Base-by-base conservation (phyloP, 2,888 invertebrate genomes). In the Choreutis nemorana region DNA sequence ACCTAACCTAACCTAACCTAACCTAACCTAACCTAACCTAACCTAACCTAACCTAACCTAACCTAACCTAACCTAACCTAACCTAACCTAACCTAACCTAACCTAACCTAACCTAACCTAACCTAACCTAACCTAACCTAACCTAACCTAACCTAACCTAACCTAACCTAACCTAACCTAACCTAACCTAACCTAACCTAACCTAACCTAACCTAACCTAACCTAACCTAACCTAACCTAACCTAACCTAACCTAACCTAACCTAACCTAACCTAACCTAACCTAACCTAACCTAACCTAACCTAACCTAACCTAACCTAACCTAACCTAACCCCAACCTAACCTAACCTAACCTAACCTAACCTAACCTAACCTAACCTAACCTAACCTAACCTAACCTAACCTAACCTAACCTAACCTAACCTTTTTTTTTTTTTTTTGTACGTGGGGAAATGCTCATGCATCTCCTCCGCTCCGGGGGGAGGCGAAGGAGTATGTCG, bases 1-100 rank as follows among this genome's bases (percentile, higher is more conserved):
- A 29, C 30, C 33, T 30, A 33, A 31, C 31, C 34, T 26, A 31
- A 31, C 36, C 31, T 30, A 30, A 33, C 33, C 32, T 33, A 33
- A 33, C 35, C 35, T 32, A 32, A 30, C 35, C 30, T 32, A 31
- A 32, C 35, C 35, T 33, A 32, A 30, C 30, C 32, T 36, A 36
- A 36, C 36, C 33, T 33, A 36, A 33, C 36, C 36, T 36, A 36
- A 36, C 36, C 33, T 33, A 34, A 32, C 31, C 29, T 31, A 32
- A 35, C 35, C 36, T 33, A 33, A 36, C 33, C 33, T 31, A 36
- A 32, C 35, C 36, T 33, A 33, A 36, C 36, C 36, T 36, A 36
- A 33, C 33, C 31, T 33, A 33, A 31, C 36, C 31, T 33, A 31
- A 36, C 33, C 36, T 36, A 36, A 33, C 36, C 32, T 33, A 33